phyloP scores from a whole-genome alignment of 2,888 invertebrate genomes.

The Mythimna impura region DNA sequence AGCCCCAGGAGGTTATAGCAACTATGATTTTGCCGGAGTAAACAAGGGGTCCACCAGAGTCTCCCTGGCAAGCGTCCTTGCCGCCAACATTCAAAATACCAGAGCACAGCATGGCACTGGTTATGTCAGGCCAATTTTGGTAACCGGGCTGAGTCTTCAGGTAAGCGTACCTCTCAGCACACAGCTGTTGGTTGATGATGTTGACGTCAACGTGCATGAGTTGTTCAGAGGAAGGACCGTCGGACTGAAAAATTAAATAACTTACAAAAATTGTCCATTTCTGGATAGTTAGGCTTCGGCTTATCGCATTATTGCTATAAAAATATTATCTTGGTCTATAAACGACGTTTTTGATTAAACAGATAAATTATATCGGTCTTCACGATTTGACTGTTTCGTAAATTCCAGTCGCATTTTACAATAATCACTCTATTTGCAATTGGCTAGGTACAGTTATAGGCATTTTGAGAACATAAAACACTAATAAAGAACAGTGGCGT shows the following conservation, averaged over 20 bases:
- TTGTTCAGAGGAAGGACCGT: constrained; percentile 27
- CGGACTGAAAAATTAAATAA: constrained; percentile 8
- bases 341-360: not conserved
- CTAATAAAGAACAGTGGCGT: not conserved
- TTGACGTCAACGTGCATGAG: constrained; percentile 66
- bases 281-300: not conserved
- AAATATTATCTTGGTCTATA: not conserved
- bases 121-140: constrained; percentile 62
- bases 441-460: too few species aligned
- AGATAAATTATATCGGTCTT: not conserved
- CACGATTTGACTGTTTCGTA: not conserved
- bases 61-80: constrained; percentile 85
- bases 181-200: constrained; percentile 70
- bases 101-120: constrained; percentile 74
- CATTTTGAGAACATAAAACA: not conserved
- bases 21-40: constrained; percentile 77
- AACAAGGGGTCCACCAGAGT: constrained; percentile 88
- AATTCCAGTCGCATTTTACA: not conserved
- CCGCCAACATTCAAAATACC: constrained; percentile 72
- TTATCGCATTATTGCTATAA: not conserved
- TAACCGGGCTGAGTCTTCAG: constrained; percentile 57
- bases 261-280: not conserved
- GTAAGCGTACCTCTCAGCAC: constrained; percentile 70
- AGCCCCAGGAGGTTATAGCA: constrained; percentile 88
- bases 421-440: not conserved